These are phyloP conservation scores for Solen grandis DNA, from an alignment of 1,140 invertebrate genomes.

Conservation along the genomic window DNA sequence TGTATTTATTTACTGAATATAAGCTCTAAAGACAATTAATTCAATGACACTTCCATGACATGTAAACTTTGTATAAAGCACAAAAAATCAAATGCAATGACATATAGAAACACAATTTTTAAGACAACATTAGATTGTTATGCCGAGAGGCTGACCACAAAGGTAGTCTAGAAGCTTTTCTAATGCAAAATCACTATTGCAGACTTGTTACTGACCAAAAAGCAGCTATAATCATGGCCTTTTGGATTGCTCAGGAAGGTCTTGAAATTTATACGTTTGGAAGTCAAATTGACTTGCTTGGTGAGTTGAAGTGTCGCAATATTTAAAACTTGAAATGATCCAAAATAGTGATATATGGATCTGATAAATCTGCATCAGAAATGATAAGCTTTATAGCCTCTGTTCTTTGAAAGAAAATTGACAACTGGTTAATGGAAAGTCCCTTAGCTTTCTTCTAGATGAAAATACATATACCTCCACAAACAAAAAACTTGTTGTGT, in stretches of 20 bases:
- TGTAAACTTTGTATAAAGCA: neutral
- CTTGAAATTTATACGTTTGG: neutral
- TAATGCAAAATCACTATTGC: neutral
- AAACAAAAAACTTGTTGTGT: too few species aligned
- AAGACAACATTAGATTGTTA: neutral
- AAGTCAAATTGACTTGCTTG: neutral
- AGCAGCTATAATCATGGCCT: neutral
- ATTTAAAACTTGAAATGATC: neutral
- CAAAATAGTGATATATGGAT: constrained; percentile 4
- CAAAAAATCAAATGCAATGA: constrained; percentile 3
- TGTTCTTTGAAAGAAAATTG: neutral
- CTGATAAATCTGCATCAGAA: constrained; percentile 6
- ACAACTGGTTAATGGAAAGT: neutral
- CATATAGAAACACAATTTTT: neutral
- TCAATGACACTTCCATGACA: too few species aligned
- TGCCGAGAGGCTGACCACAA: constrained; percentile 1
- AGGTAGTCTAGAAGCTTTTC: neutral
- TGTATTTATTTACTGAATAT: too few species aligned
- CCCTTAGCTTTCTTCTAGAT: neutral
- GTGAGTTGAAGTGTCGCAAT: neutral
- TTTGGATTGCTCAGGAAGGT: constrained; percentile 16
- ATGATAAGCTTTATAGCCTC: neutral
- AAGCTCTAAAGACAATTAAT: too few species aligned
- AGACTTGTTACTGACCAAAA: neutral
- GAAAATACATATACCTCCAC: constrained; percentile 27